A percentile compares a stretch with the other conserved stretches of the same genome.
These are phyloP conservation scores for honey bee (Apis mellifera) DNA, from an alignment of 1,140 invertebrate species.

Conservation along the genomic window Amel_HAv3.1 CM009942.2:5764001-5764500, in stretches of 20 bases:
- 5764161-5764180: conserved; percentile 29
- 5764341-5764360: too few relatives aligned
- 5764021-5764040: conserved; percentile 17
- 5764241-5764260: conserved; percentile 43
- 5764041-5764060: conserved; percentile 52
- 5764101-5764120: conserved; percentile 53
- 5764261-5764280: conserved; percentile 35
- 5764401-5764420: too few relatives aligned
- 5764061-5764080: conserved; percentile 39
- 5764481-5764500: neutral
- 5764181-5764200: conserved; percentile 43
- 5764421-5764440: too few relatives aligned
- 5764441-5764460: too few relatives aligned
- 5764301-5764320: neutral
- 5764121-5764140: conserved; percentile 60
- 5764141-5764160: conserved; percentile 20
- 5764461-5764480: neutral
- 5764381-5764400: too few relatives aligned
- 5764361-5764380: neutral
- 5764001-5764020: conserved; percentile 23
- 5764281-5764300: neutral
- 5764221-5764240: conserved; percentile 56
- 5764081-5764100: conserved; percentile 60
- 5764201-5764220: conserved; percentile 45
- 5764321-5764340: neutral